Evolutionary conservation across 2,113 vertebrate species (phyloP).

Genomic region (Turdus rufiventris): DNA sequence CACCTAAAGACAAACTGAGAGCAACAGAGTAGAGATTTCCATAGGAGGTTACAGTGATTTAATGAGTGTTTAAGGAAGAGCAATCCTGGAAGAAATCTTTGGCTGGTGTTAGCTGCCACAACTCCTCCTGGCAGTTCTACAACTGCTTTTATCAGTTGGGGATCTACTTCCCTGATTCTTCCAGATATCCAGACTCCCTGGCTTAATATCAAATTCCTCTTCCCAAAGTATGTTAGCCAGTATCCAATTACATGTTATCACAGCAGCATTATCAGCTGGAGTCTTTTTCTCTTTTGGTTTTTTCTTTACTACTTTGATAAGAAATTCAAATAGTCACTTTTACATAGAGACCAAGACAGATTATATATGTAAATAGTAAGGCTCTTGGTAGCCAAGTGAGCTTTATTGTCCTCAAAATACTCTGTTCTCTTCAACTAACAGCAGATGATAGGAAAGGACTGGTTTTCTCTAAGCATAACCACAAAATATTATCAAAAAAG

Average conservation of each 20-base stretch:
- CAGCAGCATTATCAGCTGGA: neutral
- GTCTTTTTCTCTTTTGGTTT: neutral
- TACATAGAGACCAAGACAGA: neutral
- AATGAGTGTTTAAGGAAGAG: neutral
- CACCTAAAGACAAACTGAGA: neutral
- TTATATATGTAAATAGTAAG: neutral
- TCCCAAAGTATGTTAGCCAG: neutral
- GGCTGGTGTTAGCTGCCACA: neutral
- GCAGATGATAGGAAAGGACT: neutral
- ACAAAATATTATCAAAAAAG: neutral
- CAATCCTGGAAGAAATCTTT: neutral
- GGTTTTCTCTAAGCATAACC: neutral
- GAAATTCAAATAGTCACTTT: constrained; percentile 17
- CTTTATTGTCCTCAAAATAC: neutral
- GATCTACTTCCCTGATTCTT: constrained; percentile 7
- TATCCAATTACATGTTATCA: constrained; percentile 1
- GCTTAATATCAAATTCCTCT: constrained; percentile 21
- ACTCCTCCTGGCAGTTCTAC: neutral
- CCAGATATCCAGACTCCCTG: neutral
- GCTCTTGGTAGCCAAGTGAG: neutral
- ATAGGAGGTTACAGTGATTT: fast-evolving
- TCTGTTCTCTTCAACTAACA: neutral
- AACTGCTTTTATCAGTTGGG: neutral
- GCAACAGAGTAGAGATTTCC: neutral
- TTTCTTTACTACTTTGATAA: constrained; percentile 35